Evolutionary conservation across 2,113 vertebrate genomes (phyloP), one percentile per base, ranked within the genome.

Genomic region (Paralichthys olivaceus): DNA sequence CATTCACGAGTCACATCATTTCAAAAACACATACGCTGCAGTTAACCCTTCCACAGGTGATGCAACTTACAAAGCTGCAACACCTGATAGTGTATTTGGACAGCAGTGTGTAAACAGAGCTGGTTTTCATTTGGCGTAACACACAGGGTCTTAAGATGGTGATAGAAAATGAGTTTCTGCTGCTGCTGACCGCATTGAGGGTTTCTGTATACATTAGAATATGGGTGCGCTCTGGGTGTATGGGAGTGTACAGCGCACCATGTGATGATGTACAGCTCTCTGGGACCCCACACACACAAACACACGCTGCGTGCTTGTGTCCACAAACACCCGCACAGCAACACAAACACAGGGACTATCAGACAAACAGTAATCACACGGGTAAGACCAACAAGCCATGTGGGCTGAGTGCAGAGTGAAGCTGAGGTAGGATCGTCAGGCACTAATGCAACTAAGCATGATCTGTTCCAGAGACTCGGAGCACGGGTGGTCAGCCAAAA

Each of bases 311-410:
- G 75, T 72, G 63, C 72, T 84, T 77, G 74, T 76, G 65, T 86
- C 77, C 66, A 89, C 88, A 91, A 86, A 90, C 81, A 89, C 47
- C 11, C 0, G 32, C 53, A 40, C 59, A 78, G 70, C 80, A 73
- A 89, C 79, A 85, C 84, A 90, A 77, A 91, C 85, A 92, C 81
- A 83, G 37, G 68, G 72, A 55, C 64, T n/a, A 90, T 87, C 77
- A 60, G 79, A 89, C 79, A 88, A 89, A 86, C 81, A 78, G 83
- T 58, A 84, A 90, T 89, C 86, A 89, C 76, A 26, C 29, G 12
- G 4, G 72, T 61, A 74, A 83, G 72, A 7, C 68, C 37, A 22
- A 65, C 12, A 15, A 73, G 75, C 87, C 87, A 87, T 85, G 53
- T 84, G 40, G 89, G 84, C 70, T 25, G 68, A 53, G 77, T 79